These are phyloP conservation scores for Schizothorax lantsangensis DNA, from an alignment of 2,797 vertebrate genomes.

Conservation along the genomic window DNA sequence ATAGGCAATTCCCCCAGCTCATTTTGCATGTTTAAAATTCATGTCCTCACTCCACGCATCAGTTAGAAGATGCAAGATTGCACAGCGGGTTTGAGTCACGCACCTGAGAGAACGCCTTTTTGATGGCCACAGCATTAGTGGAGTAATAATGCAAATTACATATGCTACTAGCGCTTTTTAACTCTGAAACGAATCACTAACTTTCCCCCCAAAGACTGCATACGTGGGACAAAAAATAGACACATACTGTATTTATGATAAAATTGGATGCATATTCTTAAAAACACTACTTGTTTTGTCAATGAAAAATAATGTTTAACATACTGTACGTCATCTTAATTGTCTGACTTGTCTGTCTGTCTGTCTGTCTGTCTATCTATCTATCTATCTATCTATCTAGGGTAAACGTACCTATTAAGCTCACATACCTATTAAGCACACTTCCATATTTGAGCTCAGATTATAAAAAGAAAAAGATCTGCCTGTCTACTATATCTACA, in stretches of 20 bases:
- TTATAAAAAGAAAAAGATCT: not conserved
- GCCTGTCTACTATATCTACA: too few species aligned
- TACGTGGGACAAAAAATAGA: not conserved
- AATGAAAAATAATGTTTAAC: not conserved
- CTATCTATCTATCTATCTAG: too few species aligned
- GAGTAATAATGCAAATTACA: constrained; percentile 32
- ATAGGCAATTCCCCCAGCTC: constrained; percentile 36
- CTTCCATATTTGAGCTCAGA: too few species aligned
- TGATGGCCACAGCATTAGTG: constrained; percentile 9
- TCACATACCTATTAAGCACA: too few species aligned
- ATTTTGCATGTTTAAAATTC: constrained; percentile 44
- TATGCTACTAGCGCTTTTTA: constrained; percentile 5
- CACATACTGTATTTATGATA: not conserved
- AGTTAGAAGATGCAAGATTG: constrained; percentile 35
- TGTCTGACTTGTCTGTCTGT: too few species aligned
- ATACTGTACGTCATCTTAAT: not conserved
- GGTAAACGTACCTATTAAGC: too few species aligned
- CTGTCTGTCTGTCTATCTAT: too few species aligned
- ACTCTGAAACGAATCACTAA: not conserved
- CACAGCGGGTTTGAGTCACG: constrained; percentile 30
- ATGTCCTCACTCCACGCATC: constrained; percentile 35
- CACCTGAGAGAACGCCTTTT: constrained; percentile 36
- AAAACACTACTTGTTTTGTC: not conserved
- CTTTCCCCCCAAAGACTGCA: not conserved
- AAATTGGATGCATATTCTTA: not conserved